phyloP scores from a whole-genome alignment of 2,797 vertebrate genomes.

The Chelidonichthys spinosus region DNA sequence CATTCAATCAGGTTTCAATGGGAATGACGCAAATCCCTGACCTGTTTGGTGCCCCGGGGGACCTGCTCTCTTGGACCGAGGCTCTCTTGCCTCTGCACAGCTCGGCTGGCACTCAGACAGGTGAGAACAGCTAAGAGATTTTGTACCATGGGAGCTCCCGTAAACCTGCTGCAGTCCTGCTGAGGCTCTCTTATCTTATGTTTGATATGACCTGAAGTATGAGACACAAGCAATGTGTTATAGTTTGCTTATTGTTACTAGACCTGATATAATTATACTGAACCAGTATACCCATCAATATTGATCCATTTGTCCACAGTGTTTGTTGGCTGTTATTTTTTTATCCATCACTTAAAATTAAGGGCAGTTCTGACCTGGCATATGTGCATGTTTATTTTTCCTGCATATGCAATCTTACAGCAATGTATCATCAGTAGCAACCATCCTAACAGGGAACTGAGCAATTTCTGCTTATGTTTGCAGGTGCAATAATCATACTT shows the following conservation, averaged over 20 bases:
- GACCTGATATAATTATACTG: background rate
- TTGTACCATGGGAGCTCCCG: slow-evolving; percentile 23
- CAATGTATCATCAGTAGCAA: too few relatives aligned
- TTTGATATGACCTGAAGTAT: slow-evolving; percentile 11
- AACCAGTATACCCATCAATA: background rate
- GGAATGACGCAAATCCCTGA: slow-evolving; percentile 76
- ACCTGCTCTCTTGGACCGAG: slow-evolving; percentile 58
- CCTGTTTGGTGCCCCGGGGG: slow-evolving; percentile 50
- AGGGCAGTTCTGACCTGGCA: too few relatives aligned
- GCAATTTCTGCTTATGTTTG: background rate
- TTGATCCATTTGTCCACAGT: background rate
- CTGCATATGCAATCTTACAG: too few relatives aligned
- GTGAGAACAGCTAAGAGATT: slow-evolving; percentile 41
- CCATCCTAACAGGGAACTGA: background rate
- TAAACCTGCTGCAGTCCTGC: slow-evolving; percentile 25
- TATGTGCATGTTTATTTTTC: too few relatives aligned
- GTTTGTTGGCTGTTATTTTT: background rate
- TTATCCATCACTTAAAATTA: background rate
- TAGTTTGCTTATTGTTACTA: slow-evolving; percentile 5
- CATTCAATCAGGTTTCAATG: slow-evolving; percentile 74
- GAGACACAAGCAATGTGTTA: slow-evolving; percentile 8
- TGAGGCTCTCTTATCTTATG: slow-evolving; percentile 20
- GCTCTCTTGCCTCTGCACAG: slow-evolving; percentile 51
- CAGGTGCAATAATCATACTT: background rate
- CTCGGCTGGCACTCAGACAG: slow-evolving; percentile 44